These are phyloP conservation scores for Actenoides lindsayi DNA, from an alignment of 2,113 vertebrate species.

Conservation along the genomic window DNA sequence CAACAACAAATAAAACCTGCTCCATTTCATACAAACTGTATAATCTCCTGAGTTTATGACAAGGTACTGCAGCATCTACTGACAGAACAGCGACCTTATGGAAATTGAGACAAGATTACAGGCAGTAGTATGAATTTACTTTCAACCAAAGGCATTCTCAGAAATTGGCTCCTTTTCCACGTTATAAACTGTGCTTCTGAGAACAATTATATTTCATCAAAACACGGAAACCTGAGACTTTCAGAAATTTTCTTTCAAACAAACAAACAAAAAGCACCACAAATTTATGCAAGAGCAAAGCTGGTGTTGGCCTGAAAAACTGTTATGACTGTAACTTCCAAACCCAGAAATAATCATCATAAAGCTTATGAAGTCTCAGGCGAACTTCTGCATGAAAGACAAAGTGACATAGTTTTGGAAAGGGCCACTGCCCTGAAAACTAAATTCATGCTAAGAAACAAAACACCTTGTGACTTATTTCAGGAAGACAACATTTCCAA, in stretches of 20 bases:
- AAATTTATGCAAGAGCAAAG: background rate
- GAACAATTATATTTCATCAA: background rate
- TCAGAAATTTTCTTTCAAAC: background rate
- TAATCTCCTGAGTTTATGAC: background rate
- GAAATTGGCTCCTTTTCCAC: background rate
- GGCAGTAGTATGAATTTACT: background rate
- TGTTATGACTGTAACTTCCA: background rate
- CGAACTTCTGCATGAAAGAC: background rate
- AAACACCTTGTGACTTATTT: background rate
- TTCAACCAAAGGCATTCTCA: background rate
- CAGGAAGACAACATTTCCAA: background rate
- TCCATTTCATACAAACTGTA: background rate
- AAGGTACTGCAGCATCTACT: background rate
- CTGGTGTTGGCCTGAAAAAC: background rate
- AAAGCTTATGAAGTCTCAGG: background rate
- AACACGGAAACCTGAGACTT: background rate
- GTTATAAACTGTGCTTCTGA: background rate
- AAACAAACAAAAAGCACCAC: background rate
- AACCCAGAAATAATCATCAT: background rate
- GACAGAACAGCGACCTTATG: background rate
- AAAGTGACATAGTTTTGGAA: background rate
- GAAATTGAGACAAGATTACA: background rate
- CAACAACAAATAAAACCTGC: conserved; percentile 18
- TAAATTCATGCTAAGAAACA: background rate
- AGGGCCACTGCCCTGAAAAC: background rate